These are phyloP conservation scores for Drosophila virilis DNA, from an alignment of 1,140 invertebrate species.

Conservation along the genomic window DNA sequence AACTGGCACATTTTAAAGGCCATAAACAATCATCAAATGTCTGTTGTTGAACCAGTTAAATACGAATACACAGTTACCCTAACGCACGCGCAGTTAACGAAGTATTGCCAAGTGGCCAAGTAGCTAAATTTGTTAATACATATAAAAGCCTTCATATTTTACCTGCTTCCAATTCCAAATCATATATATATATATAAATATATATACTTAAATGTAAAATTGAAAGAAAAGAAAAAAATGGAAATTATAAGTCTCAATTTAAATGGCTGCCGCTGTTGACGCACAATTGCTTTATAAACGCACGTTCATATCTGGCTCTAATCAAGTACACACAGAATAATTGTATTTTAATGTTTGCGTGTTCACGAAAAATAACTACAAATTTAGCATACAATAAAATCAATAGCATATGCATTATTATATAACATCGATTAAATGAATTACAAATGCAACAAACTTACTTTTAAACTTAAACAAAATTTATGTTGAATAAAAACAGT, in stretches of 20 bases:
- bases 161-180: conserved; percentile 69
- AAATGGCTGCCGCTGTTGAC: conserved; percentile 33
- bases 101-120: conserved; percentile 77
- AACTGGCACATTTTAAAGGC: conserved; percentile 49
- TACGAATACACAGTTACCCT: conserved; percentile 46
- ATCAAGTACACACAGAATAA: conserved; percentile 25
- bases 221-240: conserved; percentile 54
- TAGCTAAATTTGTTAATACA: conserved; percentile 73
- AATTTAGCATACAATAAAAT: conserved; percentile 66
- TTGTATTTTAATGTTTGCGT: conserved; percentile 73
- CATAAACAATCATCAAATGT: conserved; percentile 43
- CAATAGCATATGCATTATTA: conserved; percentile 75
- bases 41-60: conserved; percentile 64
- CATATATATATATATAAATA: conserved; percentile 30
- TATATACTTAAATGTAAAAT: conserved; percentile 41
- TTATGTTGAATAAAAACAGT: conserved; percentile 83
- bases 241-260: conserved; percentile 73
- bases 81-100: conserved; percentile 46
- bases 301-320: conserved; percentile 58
- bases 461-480: conserved; percentile 77
- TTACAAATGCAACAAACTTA: conserved; percentile 79
- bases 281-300: conserved; percentile 34
- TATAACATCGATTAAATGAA: conserved; percentile 77
- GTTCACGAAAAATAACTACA: conserved; percentile 64
- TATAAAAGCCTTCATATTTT: conserved; percentile 33